Percentiles rank a stretch among this genome's conserved stretches.
These are phyloP conservation scores for Thalassophryne amazonica DNA, from an alignment of 2,797 vertebrate genomes.

Conservation along the genomic window DNA sequence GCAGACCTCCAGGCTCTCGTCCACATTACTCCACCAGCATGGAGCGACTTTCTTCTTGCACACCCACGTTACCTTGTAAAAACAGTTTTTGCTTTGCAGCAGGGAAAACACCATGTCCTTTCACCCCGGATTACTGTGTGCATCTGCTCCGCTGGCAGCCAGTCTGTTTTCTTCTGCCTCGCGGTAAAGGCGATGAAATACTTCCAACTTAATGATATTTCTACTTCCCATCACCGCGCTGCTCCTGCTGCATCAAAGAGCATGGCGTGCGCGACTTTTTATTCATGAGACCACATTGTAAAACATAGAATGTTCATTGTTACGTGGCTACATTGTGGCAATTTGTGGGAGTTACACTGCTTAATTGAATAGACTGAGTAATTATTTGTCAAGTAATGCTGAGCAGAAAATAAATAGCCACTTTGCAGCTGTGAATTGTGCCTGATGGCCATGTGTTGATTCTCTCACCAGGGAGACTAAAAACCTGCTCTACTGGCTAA, in stretches of 20 bases:
- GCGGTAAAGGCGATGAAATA: slow-evolving; percentile 51
- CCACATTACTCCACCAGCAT: slow-evolving; percentile 52
- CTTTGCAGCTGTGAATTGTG: slow-evolving; percentile 70
- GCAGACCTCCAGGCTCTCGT: slow-evolving; percentile 55
- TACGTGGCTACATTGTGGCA: slow-evolving; percentile 42
- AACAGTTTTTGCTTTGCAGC: slow-evolving; percentile 62
- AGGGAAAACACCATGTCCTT: slow-evolving; percentile 62
- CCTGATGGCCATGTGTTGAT: slow-evolving; percentile 78
- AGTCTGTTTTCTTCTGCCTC: slow-evolving; percentile 48
- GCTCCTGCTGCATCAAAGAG: slow-evolving; percentile 47
- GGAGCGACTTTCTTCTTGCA: slow-evolving; percentile 57
- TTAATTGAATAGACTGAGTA: slow-evolving; percentile 76
- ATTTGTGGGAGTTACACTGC: slow-evolving; percentile 54
- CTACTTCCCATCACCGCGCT: slow-evolving; percentile 54
- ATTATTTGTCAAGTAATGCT: slow-evolving; percentile 76
- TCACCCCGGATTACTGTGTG: slow-evolving; percentile 64
- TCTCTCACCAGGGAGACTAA: slow-evolving; percentile 70
- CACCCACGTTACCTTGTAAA: slow-evolving; percentile 73
- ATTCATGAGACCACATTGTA: slow-evolving; percentile 55
- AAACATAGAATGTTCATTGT: slow-evolving; percentile 41
- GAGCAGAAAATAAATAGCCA: slow-evolving; percentile 77
- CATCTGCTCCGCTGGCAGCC: slow-evolving; percentile 64
- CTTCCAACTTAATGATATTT: slow-evolving; percentile 61
- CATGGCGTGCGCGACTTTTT: slow-evolving; percentile 28
- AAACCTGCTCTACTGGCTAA: slow-evolving; percentile 71